A percentile compares a stretch with the other conserved stretches of the same genome.
Conservation (phyloP, 2,888 invertebrate species). For the Agonopterix arenella region DNA sequence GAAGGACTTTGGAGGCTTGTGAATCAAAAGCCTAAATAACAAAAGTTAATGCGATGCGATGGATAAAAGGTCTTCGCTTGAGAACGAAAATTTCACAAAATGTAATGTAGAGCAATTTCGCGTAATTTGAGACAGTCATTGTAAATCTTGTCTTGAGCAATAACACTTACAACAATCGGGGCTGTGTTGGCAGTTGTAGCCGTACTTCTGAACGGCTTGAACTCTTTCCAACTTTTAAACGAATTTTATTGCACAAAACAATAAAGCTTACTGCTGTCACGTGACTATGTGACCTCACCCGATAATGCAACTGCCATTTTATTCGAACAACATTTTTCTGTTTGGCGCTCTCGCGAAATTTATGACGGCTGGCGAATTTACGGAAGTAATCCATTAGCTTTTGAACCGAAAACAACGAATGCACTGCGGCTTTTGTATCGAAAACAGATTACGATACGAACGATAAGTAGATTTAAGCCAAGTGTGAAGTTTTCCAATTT, state of each 20-base stretch:
- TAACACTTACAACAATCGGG: constrained; percentile 51
- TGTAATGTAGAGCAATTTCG: too few species aligned
- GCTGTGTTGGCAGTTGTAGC: constrained; percentile 31
- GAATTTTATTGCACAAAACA: constrained; percentile 56
- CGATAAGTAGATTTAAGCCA: background rate
- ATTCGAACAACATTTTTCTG: constrained; percentile 35
- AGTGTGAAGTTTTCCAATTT: constrained; percentile 48
- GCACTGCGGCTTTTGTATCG: constrained; percentile 23
- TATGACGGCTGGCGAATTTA: constrained; percentile 35
- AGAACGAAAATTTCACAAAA: too few species aligned
- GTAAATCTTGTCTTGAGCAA: constrained; percentile 8
- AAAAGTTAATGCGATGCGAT: too few species aligned
- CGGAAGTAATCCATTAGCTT: constrained; percentile 42
- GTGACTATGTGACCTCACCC: constrained; percentile 36
- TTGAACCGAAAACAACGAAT: constrained; percentile 26
- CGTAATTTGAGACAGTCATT: too few species aligned
- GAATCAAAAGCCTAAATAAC: too few species aligned
- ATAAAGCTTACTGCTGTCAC: constrained; percentile 29
- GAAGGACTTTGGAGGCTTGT: too few species aligned
- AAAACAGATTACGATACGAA: constrained; percentile 1
- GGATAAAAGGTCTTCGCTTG: too few species aligned
- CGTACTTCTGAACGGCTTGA: constrained; percentile 38
- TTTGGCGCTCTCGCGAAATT: constrained; percentile 35
- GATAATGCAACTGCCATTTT: constrained; percentile 36
- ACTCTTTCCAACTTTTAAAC: constrained; percentile 61